Evolutionary conservation across 2,797 vertebrate genomes (phyloP), one percentile per base, ranked within the genome.

Genomic region (Leptoclinus maculatus): DNA sequence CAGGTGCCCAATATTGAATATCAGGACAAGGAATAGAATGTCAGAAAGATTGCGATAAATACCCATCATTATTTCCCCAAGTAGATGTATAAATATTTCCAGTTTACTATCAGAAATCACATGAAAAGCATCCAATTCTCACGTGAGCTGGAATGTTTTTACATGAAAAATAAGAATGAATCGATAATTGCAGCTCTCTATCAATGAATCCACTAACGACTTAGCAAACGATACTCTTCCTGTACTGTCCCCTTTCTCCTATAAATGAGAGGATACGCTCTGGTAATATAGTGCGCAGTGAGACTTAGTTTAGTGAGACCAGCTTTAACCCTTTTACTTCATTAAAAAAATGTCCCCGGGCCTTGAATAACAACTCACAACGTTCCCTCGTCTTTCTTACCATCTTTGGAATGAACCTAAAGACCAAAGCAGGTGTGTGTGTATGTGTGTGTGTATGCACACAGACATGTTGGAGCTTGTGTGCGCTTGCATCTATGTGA

Each of bases 401-500:
- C 59, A 41, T 69, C 47, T 76, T 60, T 67, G 47, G 74, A 79
- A 53, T 63, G 36, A 73, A 60, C 27, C 56, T 56, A 71, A 51
- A 59, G 51, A 69, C 74, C 54, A 66, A 56, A 79, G 76, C 39
- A 51, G 39, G 62, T 27, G 80, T 76, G 80, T 74, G 47, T 38
- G 5, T 76, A 13, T 80, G 60, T 60, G 51, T 66, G 45, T 69
- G 59, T 76, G 78, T 79, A 76, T 71, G 78, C 63, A 78, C 78
- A 66, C 70, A 43, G 78, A 58, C 21, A 1, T 73, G 72, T 66
- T 74, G 71, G 13, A 67, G 83, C 76, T 75, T 71, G 76, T 84
- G 81, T 82, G 66, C 38, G 43, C 39, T 71, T 76, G 83, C 66
- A 70, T 82, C 41, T 19, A 9, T 83, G 80, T 82, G 74, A 71